These are phyloP conservation scores for Drosophila serrata DNA, from an alignment of 1,140 invertebrate genomes.

Conservation along the genomic window DNA sequence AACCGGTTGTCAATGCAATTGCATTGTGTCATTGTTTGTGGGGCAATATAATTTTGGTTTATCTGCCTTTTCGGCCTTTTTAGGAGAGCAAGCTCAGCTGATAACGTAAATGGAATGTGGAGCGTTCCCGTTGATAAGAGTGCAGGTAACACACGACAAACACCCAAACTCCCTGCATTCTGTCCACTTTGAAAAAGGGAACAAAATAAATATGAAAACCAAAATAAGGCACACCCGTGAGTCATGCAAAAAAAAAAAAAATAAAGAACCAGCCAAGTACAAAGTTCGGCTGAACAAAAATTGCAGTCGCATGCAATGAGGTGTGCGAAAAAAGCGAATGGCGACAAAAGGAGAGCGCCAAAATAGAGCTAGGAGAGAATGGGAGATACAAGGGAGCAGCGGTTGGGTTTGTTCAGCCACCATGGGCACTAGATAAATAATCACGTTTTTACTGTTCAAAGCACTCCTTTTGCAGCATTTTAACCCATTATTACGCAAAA, in stretches of 20 bases:
- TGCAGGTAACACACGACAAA: too few species aligned
- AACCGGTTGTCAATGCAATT: constrained; percentile 59
- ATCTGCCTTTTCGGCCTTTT: constrained; percentile 45
- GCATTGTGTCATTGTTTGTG: constrained; percentile 63
- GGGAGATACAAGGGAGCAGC: constrained; percentile 12
- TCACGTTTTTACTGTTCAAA: too few species aligned
- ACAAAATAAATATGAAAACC: constrained; percentile 8
- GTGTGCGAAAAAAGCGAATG: constrained; percentile 36
- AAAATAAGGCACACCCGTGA: constrained; percentile 45
- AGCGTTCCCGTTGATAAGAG: constrained; percentile 39
- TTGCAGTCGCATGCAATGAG: constrained; percentile 41
- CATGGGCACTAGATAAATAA: not conserved
- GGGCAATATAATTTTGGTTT: constrained; percentile 48
- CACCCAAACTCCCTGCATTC: not conserved
- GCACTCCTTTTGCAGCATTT: too few species aligned
- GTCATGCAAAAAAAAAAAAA: constrained; percentile 60
- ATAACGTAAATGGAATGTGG: constrained; percentile 60
- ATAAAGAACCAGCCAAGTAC: constrained; percentile 27
- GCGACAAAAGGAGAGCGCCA: constrained; percentile 61
- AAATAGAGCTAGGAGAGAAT: constrained; percentile 55
- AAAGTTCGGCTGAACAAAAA: constrained; percentile 64
- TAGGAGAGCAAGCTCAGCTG: constrained; percentile 41
- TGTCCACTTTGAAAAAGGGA: constrained; percentile 1
- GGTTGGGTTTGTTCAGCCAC: constrained; percentile 3
- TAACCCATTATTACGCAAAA: too few species aligned